These are phyloP conservation scores for Turnix velox DNA, from an alignment of 2,113 vertebrate genomes.

Conservation along the genomic window DNA sequence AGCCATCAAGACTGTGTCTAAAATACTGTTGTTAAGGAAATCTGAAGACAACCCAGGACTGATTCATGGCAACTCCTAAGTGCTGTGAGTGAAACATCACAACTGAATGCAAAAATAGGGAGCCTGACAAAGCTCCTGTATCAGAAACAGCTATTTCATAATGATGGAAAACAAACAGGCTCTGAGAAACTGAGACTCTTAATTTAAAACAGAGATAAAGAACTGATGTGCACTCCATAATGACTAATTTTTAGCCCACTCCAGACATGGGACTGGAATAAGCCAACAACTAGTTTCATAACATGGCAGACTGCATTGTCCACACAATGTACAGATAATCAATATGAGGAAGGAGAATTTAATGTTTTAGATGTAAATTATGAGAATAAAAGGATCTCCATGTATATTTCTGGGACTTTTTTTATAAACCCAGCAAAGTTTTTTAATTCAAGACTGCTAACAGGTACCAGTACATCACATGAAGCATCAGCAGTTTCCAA, in stretches of 20 bases:
- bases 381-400: neutral
- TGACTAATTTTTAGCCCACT: neutral
- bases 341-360: neutral
- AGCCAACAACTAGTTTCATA: neutral
- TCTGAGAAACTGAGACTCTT: neutral
- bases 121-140: neutral
- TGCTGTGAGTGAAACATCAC: neutral
- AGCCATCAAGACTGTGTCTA: neutral
- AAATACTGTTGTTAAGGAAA: neutral
- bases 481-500: neutral
- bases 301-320: fast-evolving
- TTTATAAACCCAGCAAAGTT: neutral
- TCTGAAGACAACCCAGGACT: neutral
- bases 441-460: neutral
- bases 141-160: neutral
- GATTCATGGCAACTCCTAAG: neutral
- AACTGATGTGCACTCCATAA: neutral
- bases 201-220: neutral
- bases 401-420: neutral
- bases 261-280: neutral
- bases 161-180: neutral
- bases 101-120: neutral
- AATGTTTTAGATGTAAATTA: neutral
- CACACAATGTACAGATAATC: neutral
- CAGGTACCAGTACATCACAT: neutral